Conservation (phyloP, 2,888 invertebrate species). For the Noctua janthina region DNA sequence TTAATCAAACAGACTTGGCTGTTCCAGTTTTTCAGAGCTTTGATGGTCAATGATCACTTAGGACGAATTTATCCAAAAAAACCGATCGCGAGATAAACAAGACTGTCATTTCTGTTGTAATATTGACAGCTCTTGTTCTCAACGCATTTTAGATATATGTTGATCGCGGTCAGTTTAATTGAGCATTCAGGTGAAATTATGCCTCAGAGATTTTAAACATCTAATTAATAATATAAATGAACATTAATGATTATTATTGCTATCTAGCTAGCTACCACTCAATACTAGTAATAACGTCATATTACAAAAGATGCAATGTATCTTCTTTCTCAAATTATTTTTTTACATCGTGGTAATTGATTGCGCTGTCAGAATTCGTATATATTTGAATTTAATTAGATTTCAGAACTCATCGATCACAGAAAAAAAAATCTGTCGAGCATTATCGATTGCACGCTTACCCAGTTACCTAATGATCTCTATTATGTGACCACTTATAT, state of each 20-base stretch:
- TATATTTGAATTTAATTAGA: conserved; percentile 30
- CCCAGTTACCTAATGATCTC: conserved; percentile 40
- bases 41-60: neutral
- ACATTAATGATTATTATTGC: neutral
- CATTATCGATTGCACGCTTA: conserved; percentile 9
- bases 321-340: neutral
- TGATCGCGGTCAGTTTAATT: neutral
- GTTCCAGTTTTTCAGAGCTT: neutral
- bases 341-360: conserved; percentile 13
- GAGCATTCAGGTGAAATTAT: neutral
- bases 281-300: neutral
- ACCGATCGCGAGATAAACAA: neutral
- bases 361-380: conserved; percentile 29
- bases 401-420: conserved; percentile 29
- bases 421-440: conserved; percentile 1
- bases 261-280: neutral
- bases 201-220: neutral
- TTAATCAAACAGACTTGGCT: neutral
- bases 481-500: conserved; percentile 33
- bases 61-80: neutral
- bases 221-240: neutral
- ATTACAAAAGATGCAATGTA: conserved; percentile 17
- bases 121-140: neutral
- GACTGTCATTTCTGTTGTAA: neutral
- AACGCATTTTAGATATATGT: neutral